phyloP scores from a whole-genome alignment of 2,797 vertebrate species.

The Remorina albescens region DNA sequence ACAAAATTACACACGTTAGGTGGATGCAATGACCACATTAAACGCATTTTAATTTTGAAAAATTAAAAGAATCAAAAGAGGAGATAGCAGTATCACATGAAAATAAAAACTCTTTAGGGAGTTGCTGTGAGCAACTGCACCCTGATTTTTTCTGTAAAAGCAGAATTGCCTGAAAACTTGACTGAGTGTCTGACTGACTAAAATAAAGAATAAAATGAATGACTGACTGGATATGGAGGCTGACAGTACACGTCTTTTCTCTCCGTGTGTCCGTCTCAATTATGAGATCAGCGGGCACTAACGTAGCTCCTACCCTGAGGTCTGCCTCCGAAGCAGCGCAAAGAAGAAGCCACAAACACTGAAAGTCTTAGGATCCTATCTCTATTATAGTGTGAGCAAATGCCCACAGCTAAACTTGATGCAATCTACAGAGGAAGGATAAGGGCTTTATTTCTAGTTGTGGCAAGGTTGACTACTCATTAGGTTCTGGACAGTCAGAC shows the following conservation, averaged over 20 bases:
- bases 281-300: constrained; percentile 55
- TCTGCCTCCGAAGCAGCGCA: constrained; percentile 50
- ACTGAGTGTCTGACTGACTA: constrained; percentile 38
- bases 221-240: constrained; percentile 70
- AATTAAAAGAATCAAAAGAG: not conserved
- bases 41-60: not conserved
- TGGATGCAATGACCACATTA: not conserved
- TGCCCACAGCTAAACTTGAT: constrained; percentile 22
- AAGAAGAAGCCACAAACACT: constrained; percentile 55
- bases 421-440: constrained; percentile 7
- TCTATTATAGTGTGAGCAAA: constrained; percentile 28
- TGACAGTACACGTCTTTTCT: constrained; percentile 62
- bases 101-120: not conserved
- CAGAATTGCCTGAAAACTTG: constrained; percentile 30
- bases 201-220: constrained; percentile 68
- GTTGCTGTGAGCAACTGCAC: not conserved
- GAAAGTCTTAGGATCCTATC: constrained; percentile 47
- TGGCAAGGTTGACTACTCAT: constrained; percentile 7
- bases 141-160: constrained; percentile 24
- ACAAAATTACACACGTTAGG: not conserved
- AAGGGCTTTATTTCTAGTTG: not conserved
- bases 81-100: not conserved
- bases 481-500: constrained; percentile 1
- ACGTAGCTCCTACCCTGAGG: constrained; percentile 49
- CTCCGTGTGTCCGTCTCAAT: constrained; percentile 64